Evolutionary conservation across 2,113 vertebrate species (phyloP), one percentile per base, ranked within the genome.

Genomic region (Rhagologus leucostigma): DNA sequence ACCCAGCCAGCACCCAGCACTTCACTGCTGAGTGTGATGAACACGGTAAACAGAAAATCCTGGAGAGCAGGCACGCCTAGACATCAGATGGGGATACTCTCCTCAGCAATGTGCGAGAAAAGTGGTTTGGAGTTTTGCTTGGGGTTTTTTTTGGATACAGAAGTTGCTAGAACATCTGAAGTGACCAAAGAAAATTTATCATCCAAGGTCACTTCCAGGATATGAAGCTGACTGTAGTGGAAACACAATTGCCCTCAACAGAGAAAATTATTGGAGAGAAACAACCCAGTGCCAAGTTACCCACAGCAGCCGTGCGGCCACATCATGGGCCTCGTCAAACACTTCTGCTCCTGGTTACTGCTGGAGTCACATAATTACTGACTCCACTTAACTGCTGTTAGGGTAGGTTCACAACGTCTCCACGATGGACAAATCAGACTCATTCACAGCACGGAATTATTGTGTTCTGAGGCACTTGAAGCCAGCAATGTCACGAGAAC

Each of bases 301-400:
- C 1, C 9, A 20, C 35, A 49, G 47, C 3, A 21, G 68, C 68
- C 18, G 21, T 6, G 47, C 20, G 35, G 23, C 33, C 59, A 30
- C 0, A 1, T 4, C 46, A 50, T 0, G 42, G 63, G 65, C 22
- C 27, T 4, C 19, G 9, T 29, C 63, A 22, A 29, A 76, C 86
- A 3, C 47, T 47, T n/a, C 13, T 33, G 44, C 11, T 39, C 49
- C 3, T 27, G 19, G 23, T 13, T 41, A 29, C 2, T 81, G 74
- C 42, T 47, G 44, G 17, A 60, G 37, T 10, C 65, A 39, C 23
- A 1, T 0, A 78, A 33, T 2, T 11, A 3, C n/a, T 22, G 80
- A 15, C 12, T 68, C 11, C 86, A 23, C 35, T 3, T 0, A 29
- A 1, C 29, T 13, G 42, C 18, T 74, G 18, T 0, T 0, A 3